Evolutionary conservation across 2,888 invertebrate species (phyloP).

Genomic region (Asteroscopus sphinx): DNA sequence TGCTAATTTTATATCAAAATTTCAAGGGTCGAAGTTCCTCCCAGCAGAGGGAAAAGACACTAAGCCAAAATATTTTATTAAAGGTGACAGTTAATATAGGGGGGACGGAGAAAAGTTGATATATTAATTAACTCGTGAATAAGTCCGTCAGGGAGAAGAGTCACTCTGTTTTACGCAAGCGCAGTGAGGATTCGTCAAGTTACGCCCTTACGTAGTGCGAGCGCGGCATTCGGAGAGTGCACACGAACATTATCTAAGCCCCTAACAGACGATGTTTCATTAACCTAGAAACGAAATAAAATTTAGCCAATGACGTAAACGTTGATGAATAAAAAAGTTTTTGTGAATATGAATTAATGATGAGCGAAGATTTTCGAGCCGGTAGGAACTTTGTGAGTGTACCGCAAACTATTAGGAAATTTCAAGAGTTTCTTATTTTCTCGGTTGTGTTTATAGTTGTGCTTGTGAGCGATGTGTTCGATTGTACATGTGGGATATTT

Average conservation of each 20-base stretch:
- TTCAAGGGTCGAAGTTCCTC: slow-evolving; percentile 36
- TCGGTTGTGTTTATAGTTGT: slow-evolving; percentile 68
- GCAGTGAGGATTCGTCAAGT: slow-evolving; percentile 75
- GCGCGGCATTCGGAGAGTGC: slow-evolving; percentile 70
- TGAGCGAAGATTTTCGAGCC: slow-evolving; percentile 48
- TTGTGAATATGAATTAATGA: slow-evolving; percentile 69
- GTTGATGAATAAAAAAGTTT: slow-evolving; percentile 71
- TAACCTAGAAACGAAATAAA: slow-evolving; percentile 67
- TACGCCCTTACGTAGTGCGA: slow-evolving; percentile 84
- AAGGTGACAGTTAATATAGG: slow-evolving; percentile 82
- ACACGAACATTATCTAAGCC: slow-evolving; percentile 65
- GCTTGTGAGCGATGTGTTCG: slow-evolving; percentile 77
- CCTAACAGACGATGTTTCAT: slow-evolving; percentile 66
- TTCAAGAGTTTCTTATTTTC: slow-evolving; percentile 59
- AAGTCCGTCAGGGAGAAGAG: slow-evolving; percentile 86
- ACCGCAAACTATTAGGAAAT: slow-evolving; percentile 51
- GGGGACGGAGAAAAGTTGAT: slow-evolving; percentile 85
- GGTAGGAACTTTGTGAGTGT: slow-evolving; percentile 53
- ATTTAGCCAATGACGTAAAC: slow-evolving; percentile 65
- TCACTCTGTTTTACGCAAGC: slow-evolving; percentile 86
- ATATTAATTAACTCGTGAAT: slow-evolving; percentile 89
- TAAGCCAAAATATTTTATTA: slow-evolving; percentile 83
- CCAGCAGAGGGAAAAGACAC: slow-evolving; percentile 57
- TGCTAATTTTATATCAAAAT: slow-evolving; percentile 52
- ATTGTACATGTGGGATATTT: slow-evolving; percentile 78